Evolutionary conservation across 2,888 invertebrate species (phyloP).

Genomic region (Acanthopleura granulata): DNA sequence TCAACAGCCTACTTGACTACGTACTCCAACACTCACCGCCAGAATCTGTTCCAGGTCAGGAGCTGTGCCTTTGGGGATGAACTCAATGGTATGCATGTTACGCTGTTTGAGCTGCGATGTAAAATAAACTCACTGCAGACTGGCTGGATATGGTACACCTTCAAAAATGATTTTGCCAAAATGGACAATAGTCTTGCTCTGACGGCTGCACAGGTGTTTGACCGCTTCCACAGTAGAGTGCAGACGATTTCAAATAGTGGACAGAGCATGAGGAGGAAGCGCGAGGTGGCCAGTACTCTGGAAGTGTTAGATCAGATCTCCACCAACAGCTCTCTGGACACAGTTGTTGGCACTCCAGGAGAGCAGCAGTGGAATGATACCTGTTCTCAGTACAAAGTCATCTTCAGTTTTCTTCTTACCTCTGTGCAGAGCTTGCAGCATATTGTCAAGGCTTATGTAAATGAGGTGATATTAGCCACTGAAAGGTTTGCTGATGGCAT

Average conservation of each 20-base stretch:
- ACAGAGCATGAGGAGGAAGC: neutral
- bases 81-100: neutral
- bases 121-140: neutral
- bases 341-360: neutral
- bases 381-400: neutral
- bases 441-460: neutral
- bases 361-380: neutral
- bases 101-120: neutral
- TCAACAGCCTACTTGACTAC: neutral
- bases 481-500: neutral
- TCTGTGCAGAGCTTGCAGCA: neutral
- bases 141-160: neutral
- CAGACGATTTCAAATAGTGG: neutral
- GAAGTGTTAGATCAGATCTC: neutral
- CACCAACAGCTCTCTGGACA: neutral
- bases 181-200: neutral
- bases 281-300: neutral
- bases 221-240: neutral
- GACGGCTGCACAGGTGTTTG: neutral
- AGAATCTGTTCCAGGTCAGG: neutral
- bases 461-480: neutral
- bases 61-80: neutral
- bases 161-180: neutral
- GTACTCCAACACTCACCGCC: neutral
- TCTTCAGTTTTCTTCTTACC: neutral